Evolutionary conservation across 2,113 vertebrate species (phyloP).

Genomic region (Melospiza melodia): DNA sequence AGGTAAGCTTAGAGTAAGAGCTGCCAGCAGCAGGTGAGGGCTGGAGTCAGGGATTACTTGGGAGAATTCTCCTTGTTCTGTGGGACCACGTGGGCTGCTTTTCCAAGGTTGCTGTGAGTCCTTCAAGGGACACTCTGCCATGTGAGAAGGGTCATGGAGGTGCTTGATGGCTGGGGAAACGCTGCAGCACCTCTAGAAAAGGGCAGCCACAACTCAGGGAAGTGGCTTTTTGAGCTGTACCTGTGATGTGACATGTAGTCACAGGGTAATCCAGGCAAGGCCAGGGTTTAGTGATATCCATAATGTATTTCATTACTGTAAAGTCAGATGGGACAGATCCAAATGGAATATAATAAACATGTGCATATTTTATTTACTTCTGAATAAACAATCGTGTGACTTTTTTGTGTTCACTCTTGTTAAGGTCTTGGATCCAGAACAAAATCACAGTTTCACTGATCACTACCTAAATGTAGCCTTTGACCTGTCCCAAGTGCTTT

Average conservation of each 20-base stretch:
- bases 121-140: neutral
- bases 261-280: neutral
- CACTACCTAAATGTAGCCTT: slow-evolving; percentile 97
- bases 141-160: neutral
- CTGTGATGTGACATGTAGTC: neutral
- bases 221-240: neutral
- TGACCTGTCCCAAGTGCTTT: slow-evolving; percentile 97
- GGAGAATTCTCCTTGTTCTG: neutral
- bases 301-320: neutral
- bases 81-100: neutral
- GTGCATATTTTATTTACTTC: neutral
- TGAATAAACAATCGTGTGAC: neutral
- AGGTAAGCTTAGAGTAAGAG: neutral
- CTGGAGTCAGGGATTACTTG: neutral
- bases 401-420: neutral
- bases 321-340: neutral
- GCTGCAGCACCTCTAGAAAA: neutral
- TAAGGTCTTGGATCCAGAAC: slow-evolving; percentile 95
- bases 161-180: neutral
- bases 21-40: neutral
- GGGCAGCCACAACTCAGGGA: neutral
- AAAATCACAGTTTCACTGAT: slow-evolving; percentile 97
- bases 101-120: neutral
- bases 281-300: neutral
- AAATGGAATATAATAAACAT: neutral